Evolutionary conservation across 2,797 vertebrate species (phyloP).

Genomic region (Oreortyx pictus): DNA sequence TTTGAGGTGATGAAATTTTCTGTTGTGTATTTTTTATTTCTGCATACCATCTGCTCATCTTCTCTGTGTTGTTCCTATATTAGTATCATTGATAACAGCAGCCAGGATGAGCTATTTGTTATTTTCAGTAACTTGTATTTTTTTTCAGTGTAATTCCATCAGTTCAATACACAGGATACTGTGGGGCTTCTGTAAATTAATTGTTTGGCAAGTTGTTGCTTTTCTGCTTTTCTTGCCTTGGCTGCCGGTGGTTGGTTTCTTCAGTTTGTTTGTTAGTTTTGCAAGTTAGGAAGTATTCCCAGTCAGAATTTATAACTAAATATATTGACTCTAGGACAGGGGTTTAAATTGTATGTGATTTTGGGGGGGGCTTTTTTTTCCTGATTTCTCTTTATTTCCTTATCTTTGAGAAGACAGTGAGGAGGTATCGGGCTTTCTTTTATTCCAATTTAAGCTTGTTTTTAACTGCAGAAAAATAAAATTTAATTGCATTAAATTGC

Average conservation of each 20-base stretch:
- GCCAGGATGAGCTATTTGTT: background rate
- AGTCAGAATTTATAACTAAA: background rate
- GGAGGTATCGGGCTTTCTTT: background rate
- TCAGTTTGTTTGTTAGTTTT: background rate
- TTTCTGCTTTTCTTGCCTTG: background rate
- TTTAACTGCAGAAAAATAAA: background rate
- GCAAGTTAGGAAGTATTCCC: background rate
- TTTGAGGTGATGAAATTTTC: background rate
- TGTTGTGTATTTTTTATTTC: background rate
- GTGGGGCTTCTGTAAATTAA: background rate
- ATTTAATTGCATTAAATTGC: background rate
- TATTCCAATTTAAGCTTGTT: background rate
- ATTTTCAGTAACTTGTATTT: background rate
- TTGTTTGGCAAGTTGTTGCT: background rate
- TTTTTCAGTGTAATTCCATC: background rate
- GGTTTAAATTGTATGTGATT: background rate
- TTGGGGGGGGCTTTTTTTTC: background rate
- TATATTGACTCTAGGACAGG: background rate
- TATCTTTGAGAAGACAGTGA: background rate
- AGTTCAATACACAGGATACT: background rate
- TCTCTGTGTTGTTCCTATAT: background rate
- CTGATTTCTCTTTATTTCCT: background rate
- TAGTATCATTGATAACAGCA: background rate
- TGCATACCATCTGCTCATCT: background rate
- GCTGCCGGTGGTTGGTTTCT: background rate